Evolutionary conservation across 2,888 invertebrate genomes (phyloP).

Genomic region (Tachina lurida): DNA sequence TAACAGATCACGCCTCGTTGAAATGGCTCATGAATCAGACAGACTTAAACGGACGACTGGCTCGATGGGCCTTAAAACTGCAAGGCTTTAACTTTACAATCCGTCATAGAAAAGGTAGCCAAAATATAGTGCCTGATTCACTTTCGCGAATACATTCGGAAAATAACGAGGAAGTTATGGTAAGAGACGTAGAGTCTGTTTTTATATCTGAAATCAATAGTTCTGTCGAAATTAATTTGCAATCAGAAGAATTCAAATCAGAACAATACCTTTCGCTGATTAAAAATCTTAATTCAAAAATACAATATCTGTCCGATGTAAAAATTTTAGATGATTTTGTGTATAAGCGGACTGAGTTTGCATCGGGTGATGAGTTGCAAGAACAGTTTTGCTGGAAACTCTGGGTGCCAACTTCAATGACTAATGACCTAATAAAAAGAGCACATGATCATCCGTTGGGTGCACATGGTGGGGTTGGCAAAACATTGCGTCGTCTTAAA

Average conservation of each 20-base stretch:
- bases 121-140: no score
- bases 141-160: no score
- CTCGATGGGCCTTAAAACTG: no score
- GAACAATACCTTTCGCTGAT: neutral
- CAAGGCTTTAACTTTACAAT: no score
- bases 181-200: no score
- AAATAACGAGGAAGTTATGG: no score
- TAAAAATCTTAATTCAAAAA: neutral
- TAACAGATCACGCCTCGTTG: no score
- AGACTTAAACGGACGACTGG: no score
- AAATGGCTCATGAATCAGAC: no score
- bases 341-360: neutral
- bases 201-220: no score
- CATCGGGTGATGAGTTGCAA: neutral
- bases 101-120: no score
- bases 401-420: conserved; percentile 14
- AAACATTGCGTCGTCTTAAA: conserved; percentile 22
- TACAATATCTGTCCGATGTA: neutral
- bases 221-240: conserved; percentile 27
- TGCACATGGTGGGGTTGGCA: conserved; percentile 28
- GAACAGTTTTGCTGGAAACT: conserved; percentile 34
- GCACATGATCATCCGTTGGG: conserved; percentile 35
- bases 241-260: conserved; percentile 11
- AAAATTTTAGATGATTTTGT: conserved; percentile 1
- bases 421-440: neutral